Base-by-base conservation (phyloP, 2,113 vertebrate genomes). In the Plestiodon gilberti region DNA sequence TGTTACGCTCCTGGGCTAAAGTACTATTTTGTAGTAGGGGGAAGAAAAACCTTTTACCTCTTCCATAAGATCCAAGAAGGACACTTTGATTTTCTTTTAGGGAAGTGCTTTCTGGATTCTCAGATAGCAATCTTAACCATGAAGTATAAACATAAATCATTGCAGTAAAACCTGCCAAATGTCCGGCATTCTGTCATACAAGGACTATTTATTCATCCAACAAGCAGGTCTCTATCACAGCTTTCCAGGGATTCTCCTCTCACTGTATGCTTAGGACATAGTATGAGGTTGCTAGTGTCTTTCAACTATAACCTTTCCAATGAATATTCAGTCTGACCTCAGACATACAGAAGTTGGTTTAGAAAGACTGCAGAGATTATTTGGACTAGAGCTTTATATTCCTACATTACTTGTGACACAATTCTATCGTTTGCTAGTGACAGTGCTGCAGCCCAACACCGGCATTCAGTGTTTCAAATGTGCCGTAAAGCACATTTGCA, bases 71-170 rank as follows among this genome's bases (percentile, higher is more conserved):
- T 79, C 83, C 18, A 84, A 86, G 88, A 57, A 0, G 65, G 73
- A 86, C 92, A 89, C 35, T 4, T 86, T 78, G 89, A 25, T 91
- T 93, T 48, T 30, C 43, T 78, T 70, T 78, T 92, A 90, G 88
- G 57, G 85, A 65, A 92, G 67, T 0, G 33, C 62, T 91, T 91
- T 91, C 84, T 6, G 64, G 89, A 91, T 74, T 80, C 90, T 87
- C 83, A 25, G 62, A 71, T 1, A 83, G 23, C 0, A 81, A 88
- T 33, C 85, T 70, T 85, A 77, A 74, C 3, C 81, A 67, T 88
- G 82, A 38, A 75, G 73, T 81, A 25, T 15, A 88, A 48, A 1
- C 67, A 85, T 86, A 67, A 90, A 81, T 57, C 77, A 23, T 2
- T 20, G 89, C 40, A 90, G 74, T 80, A 74, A 78, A 87, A 25